Percentiles rank a stretch among this genome's conserved stretches.
Conservation (phyloP, 2,797 vertebrate species). For the Sitta carolinensis region DNA sequence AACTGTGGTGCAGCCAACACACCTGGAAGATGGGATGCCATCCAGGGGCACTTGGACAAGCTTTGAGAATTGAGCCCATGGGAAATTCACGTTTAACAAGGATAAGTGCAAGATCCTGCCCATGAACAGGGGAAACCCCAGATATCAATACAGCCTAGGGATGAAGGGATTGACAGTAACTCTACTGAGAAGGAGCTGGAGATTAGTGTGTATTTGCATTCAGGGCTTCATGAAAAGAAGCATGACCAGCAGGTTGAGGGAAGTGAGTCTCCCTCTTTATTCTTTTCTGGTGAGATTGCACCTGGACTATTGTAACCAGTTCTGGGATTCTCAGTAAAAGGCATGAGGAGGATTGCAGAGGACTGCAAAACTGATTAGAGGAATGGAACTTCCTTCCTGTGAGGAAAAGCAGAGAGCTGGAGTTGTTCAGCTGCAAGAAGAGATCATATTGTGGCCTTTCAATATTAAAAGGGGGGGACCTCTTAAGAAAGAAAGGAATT, state of each 20-base stretch:
- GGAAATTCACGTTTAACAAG: rapidly evolving
- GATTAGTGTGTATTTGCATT: not conserved
- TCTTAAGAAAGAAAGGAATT: not conserved
- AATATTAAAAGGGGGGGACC: too few species aligned
- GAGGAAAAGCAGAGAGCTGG: not conserved
- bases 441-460: not conserved
- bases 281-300: not conserved
- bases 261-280: not conserved
- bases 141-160: too few species aligned
- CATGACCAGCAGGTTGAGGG: rapidly evolving
- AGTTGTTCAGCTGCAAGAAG: not conserved
- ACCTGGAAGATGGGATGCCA: not conserved
- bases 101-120: not conserved
- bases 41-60: not conserved
- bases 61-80: not conserved
- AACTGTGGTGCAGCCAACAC: not conserved
- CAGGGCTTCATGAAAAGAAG: not conserved
- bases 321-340: not conserved
- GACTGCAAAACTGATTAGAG: not conserved
- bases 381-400: not conserved
- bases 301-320: not conserved
- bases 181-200: not conserved
- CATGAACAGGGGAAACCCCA: not conserved
- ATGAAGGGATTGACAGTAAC: not conserved
- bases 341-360: not conserved